phyloP scores from a whole-genome alignment of 2,888 invertebrate genomes.

The Rhorus exstirpatorius region DNA sequence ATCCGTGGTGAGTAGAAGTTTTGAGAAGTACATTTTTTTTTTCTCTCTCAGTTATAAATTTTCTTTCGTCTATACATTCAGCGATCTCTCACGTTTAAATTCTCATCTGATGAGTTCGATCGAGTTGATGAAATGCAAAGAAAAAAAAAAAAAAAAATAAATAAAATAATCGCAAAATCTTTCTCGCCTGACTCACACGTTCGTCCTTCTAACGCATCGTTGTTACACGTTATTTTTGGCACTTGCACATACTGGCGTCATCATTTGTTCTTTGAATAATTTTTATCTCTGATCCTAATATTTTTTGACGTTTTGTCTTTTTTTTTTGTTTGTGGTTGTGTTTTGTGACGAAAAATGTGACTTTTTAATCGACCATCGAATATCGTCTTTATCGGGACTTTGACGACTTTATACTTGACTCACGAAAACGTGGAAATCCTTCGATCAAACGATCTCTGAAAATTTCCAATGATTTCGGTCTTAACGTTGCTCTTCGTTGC shows the following conservation, averaged over 20 bases:
- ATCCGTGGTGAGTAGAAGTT: constrained; percentile 88
- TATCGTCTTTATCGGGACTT: background rate
- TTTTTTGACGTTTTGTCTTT: background rate
- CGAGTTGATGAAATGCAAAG: background rate
- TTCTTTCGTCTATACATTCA: constrained; percentile 10
- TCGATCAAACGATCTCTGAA: no score
- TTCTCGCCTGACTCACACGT: constrained; percentile 25
- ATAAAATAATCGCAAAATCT: no score
- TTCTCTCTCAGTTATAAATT: constrained; percentile 33
- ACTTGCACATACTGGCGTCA: constrained; percentile 9
- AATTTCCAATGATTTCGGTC: no score
- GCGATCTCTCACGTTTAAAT: background rate
- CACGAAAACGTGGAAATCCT: no score
- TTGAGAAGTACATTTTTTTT: constrained; percentile 2
- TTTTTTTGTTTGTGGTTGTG: constrained; percentile 8
- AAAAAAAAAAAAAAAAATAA: background rate
- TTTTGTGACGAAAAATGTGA: background rate
- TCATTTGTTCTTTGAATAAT: background rate
- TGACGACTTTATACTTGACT: no score
- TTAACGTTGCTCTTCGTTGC: no score
- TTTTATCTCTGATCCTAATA: background rate
- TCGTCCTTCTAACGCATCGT: constrained; percentile 11
- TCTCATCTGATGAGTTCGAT: constrained; percentile 2
- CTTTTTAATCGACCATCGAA: background rate
- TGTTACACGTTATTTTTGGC: constrained; percentile 1